Percentiles rank a stretch among this genome's conserved stretches.
phyloP scores from a whole-genome alignment of 2,888 invertebrate genomes.

The Azorinus chamasolen region DNA sequence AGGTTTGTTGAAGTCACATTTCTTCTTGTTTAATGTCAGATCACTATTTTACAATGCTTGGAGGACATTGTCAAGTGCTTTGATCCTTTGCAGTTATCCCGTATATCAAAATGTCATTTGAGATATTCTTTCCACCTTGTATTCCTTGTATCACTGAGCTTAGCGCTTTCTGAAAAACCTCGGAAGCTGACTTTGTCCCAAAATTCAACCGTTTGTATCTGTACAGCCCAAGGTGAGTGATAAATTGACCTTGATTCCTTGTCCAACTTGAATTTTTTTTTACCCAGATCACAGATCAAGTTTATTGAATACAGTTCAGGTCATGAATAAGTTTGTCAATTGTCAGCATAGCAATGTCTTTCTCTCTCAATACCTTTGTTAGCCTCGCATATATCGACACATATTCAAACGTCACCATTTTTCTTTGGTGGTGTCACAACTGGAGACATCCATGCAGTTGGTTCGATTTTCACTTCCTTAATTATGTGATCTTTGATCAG shows the following conservation, averaged over 20 bases:
- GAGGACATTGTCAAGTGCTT: constrained; percentile 79
- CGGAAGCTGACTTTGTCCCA: constrained; percentile 84
- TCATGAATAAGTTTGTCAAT: constrained; percentile 66
- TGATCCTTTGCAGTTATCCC: constrained; percentile 70
- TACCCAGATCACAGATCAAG: constrained; percentile 67
- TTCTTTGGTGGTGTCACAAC: too few species aligned
- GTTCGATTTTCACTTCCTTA: constrained; percentile 55
- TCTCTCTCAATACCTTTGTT: constrained; percentile 67
- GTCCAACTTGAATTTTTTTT: constrained; percentile 67
- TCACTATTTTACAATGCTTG: too few species aligned
- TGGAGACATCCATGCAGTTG: constrained; percentile 69
- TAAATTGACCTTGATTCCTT: constrained; percentile 70
- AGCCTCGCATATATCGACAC: constrained; percentile 69
- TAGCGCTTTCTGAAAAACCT: constrained; percentile 86
- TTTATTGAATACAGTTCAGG: constrained; percentile 62
- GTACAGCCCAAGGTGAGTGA: constrained; percentile 66
- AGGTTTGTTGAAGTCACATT: constrained; percentile 72
- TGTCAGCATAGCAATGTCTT: constrained; percentile 64
- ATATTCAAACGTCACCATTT: constrained; percentile 65
- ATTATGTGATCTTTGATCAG: constrained; percentile 47
- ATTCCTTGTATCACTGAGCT: constrained; percentile 81
- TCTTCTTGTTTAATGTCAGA: too few species aligned
- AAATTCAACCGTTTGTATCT: constrained; percentile 67
- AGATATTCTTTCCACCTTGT: constrained; percentile 82
- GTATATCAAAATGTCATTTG: constrained; percentile 85